Conservation (phyloP, 2,888 invertebrate species). For the Alentia gelatinosa region DNA sequence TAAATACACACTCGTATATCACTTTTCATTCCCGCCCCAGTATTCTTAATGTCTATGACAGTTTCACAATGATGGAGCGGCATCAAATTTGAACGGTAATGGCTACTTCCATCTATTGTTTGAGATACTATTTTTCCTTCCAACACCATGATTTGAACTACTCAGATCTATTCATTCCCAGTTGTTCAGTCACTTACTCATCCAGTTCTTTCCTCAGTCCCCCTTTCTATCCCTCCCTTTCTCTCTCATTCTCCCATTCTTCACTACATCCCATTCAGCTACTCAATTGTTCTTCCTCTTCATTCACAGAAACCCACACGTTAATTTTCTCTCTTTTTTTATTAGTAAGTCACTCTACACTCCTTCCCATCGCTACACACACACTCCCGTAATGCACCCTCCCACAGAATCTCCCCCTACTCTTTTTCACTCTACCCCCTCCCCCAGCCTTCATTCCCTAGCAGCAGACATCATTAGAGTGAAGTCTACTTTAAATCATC, state of each 20-base stretch:
- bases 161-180: neutral
- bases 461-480: conserved; percentile 33
- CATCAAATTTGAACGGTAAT: no score
- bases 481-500: conserved; percentile 22
- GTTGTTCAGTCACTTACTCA: neutral
- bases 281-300: no score
- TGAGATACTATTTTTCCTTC: no score
- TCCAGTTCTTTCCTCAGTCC: neutral
- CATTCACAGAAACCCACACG: no score
- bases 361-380: neutral
- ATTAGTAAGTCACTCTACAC: neutral
- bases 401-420: neutral
- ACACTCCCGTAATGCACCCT: neutral
- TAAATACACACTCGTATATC: no score
- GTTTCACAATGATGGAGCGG: no score
- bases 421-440: neutral
- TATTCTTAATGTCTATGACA: no score
- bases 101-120: no score
- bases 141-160: no score
- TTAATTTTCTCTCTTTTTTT: neutral
- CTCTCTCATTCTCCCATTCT: neutral
- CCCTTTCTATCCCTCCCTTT: neutral
- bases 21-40: no score
- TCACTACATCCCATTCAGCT: no score
- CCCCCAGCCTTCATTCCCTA: neutral